Conservation (phyloP, 2,113 vertebrate genomes). For the Pelusios castaneus region DNA sequence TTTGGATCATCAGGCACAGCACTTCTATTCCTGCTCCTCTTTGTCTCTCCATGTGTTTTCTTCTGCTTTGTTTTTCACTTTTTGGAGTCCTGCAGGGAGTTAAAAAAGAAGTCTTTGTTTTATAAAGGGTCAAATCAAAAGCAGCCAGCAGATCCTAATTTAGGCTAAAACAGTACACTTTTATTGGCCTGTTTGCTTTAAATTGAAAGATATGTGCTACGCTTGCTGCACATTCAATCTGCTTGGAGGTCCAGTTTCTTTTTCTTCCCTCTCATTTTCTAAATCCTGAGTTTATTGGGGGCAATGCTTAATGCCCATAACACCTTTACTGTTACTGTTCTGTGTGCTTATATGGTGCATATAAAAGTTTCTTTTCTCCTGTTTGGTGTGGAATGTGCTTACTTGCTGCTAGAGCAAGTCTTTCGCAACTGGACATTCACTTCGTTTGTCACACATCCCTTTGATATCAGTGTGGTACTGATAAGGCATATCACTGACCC, state of each 20-base stretch:
- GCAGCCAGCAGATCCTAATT: slow-evolving; percentile 61
- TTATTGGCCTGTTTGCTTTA: slow-evolving; percentile 52
- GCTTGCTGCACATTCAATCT: slow-evolving; percentile 24
- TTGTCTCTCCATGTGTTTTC: slow-evolving; percentile 44
- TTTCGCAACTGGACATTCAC: neutral
- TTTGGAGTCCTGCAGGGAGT: slow-evolving; percentile 54
- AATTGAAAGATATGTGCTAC: slow-evolving; percentile 27
- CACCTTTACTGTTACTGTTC: neutral
- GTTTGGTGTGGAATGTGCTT: neutral
- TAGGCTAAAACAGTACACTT: slow-evolving; percentile 66
- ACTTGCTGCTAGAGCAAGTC: neutral
- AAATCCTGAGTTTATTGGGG: neutral
- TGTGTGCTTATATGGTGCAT: neutral
- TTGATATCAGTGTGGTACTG: neutral
- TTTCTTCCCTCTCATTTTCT: neutral
- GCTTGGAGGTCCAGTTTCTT: slow-evolving; percentile 39
- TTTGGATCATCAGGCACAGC: slow-evolving; percentile 50
- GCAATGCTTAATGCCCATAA: neutral
- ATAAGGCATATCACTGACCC: neutral
- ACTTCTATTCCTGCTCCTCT: slow-evolving; percentile 45
- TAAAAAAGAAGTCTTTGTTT: slow-evolving; percentile 71
- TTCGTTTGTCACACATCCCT: neutral
- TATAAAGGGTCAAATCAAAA: slow-evolving; percentile 56
- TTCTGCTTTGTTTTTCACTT: slow-evolving; percentile 55
- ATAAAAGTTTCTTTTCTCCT: neutral